Conservation (phyloP, 2,888 invertebrate species). For the Himalopsyche kuldschensis region DNA sequence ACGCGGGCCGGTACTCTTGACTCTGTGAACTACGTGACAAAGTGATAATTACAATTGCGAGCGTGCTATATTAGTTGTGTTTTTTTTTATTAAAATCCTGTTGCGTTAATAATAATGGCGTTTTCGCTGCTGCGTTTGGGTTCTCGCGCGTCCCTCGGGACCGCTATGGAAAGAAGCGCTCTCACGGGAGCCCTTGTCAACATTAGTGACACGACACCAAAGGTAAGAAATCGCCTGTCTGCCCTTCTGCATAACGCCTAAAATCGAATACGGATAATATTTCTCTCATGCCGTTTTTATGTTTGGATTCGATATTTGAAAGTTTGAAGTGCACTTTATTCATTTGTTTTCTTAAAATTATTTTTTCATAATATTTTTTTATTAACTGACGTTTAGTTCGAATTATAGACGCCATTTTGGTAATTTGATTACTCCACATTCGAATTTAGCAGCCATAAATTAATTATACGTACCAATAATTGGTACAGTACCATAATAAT, state of each 20-base stretch:
- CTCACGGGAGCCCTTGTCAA: slow-evolving; percentile 12
- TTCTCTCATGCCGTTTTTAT: not conserved
- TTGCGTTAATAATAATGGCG: slow-evolving; percentile 11
- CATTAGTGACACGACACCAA: slow-evolving; percentile 5
- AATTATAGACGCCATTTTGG: not conserved
- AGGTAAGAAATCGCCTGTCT: slow-evolving; percentile 2
- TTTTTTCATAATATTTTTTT: not conserved
- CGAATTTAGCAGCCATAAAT: not conserved
- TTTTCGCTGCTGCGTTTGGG: slow-evolving; percentile 21
- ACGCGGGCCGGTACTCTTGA: slow-evolving; percentile 18
- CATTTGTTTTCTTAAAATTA: not conserved
- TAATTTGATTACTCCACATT: not conserved
- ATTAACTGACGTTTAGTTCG: not conserved
- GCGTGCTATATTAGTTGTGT: not conserved
- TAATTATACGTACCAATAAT: not conserved
- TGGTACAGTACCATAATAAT: too few relatives aligned
- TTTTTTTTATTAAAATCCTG: not conserved
- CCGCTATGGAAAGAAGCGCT: slow-evolving; percentile 9
- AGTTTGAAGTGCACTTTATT: not conserved
- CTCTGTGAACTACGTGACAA: not conserved
- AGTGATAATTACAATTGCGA: not conserved
- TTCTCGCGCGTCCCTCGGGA: slow-evolving; percentile 15
- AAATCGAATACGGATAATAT: not conserved
- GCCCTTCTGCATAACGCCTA: not conserved
- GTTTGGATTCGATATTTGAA: not conserved